Evolutionary conservation across 92 coral and sea anemone genomes (phyloP), one percentile per base, ranked within the genome.

Genomic region (Plumapathes pennacea): DNA sequence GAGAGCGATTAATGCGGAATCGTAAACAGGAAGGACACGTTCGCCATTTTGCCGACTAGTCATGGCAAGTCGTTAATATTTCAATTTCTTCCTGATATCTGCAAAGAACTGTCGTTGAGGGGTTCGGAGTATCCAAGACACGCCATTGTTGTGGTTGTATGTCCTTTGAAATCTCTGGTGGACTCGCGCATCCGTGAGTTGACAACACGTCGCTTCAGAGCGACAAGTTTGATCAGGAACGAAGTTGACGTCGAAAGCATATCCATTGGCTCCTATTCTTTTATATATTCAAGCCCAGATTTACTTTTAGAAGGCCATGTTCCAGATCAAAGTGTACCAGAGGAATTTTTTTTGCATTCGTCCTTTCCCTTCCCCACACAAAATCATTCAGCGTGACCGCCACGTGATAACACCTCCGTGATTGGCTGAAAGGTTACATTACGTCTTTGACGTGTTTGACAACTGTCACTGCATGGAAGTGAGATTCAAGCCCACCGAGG

Each of bases 151-250:
- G 39, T 73, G 29, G 82, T 81, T 38, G 69, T 74, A 26, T 82
- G 89, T 38, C 78, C 89, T 5, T 51, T 82, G 64, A 61, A 54
- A 24, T 74, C 79, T 11, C 62, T 81, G 25, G 82, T 72, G 25
- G 72, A 72, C 46, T 80, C 86, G 43, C 81, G 73, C 60, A 69
- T 63, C 38, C 71, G 64, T 30, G 84, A 83, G 36, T 49, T 77
- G 19, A 30, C 22, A 38, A 46, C 48, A 24, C 58, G 71, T 25
- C 78, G 76, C 9, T 26, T 72, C 25, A 42, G 50, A 41, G 59
- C 75, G 39, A 50, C 71, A 14, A 34, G 68, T 32, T 41, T 78
- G 46, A 32, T 63, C 31, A 53, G 52, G 38, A 62, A 48, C 18
- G 64, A 38, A 28, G n/a, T 64, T 28, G 81, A 70, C 60, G 73